Base-by-base conservation (phyloP, 2,113 vertebrate species). In the Phylloscopus trochilus region DNA sequence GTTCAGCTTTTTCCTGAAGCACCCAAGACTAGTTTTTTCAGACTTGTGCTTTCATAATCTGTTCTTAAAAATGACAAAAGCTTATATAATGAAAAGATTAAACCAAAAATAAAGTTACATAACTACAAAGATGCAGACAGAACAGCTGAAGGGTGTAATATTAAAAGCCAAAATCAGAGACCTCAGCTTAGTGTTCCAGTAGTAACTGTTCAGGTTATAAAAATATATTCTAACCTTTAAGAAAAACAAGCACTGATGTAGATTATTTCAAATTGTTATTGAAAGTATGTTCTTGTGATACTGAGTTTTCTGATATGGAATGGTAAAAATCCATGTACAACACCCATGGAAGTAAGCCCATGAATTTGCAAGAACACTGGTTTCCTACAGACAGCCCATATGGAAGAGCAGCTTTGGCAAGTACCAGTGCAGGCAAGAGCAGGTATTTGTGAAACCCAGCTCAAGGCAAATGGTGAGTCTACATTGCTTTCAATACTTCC, bases 91-190 rank as follows among this genome's bases (percentile, higher is more conserved):
- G 37, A 56, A 84, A 87, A 87, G 37, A 91, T 73, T 59, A 87
- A 91, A 89, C 47, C 23, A 59, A 89, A 92, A 90, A 84, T 86
- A 84, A 97, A 97, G 77, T 95, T 94, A 93, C 20, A 27, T 96
- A 97, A 96, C 83, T 75, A 67, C 2, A 76, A 92, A 87, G 62
- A 93, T 44, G 33, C 69, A 95, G 91, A 87, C 64, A 41, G 83
- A 93, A 93, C 68, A 89, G 86, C 86, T 96, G 77, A 96, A 86
- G 37, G 31, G 63, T 58, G 20, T 15, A 83, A 47, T 87, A 96
- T 84, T 89, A 93, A 86, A 67, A 95, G 83, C 35, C 59, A 90
- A 83, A 93, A 95, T 64, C 63, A 78, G 79, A 96, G 78, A 86
- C 21, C 52, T 91, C 52, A 56, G n/a, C 39, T 86, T 44, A 43